Conservation (phyloP, 2,797 vertebrate species). For the Acridotheres tristis region DNA sequence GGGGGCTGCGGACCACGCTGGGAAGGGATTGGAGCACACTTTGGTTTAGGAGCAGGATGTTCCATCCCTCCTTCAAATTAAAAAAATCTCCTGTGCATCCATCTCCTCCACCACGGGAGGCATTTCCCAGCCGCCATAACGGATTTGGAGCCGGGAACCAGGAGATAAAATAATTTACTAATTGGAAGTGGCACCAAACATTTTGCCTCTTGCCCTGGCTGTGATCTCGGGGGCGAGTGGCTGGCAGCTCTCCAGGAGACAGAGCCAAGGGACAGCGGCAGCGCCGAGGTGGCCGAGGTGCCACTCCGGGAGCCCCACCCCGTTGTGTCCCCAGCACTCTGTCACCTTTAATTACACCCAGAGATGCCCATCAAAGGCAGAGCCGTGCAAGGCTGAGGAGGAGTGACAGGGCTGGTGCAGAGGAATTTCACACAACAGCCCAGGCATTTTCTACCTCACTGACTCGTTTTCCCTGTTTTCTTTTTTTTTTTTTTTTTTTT, state of each 20-base stretch:
- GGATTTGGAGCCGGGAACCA: slow-evolving; percentile 32
- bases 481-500: not conserved
- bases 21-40: not conserved
- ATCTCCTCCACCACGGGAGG: slow-evolving; percentile 42
- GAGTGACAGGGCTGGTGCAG: slow-evolving; percentile 66
- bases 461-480: slow-evolving; percentile 10
- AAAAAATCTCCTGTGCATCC: slow-evolving; percentile 65
- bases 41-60: not conserved
- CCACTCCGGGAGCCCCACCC: not conserved
- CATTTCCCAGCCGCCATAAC: slow-evolving; percentile 54
- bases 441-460: slow-evolving; percentile 71
- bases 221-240: slow-evolving; percentile 56
- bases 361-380: slow-evolving; percentile 49
- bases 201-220: slow-evolving; percentile 73
- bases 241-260: slow-evolving; percentile 48
- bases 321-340: not conserved
- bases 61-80: slow-evolving; percentile 30
- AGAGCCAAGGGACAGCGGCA: not conserved
- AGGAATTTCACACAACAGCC: slow-evolving; percentile 65
- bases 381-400: slow-evolving; percentile 47
- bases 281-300: not conserved
- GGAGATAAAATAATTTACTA: slow-evolving; percentile 73
- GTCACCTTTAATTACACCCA: slow-evolving; percentile 41
- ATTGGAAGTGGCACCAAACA: slow-evolving; percentile 75
- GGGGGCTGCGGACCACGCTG: not conserved